phyloP scores from a whole-genome alignment of 2,888 invertebrate genomes.

The Cheilosia impressa region DNA sequence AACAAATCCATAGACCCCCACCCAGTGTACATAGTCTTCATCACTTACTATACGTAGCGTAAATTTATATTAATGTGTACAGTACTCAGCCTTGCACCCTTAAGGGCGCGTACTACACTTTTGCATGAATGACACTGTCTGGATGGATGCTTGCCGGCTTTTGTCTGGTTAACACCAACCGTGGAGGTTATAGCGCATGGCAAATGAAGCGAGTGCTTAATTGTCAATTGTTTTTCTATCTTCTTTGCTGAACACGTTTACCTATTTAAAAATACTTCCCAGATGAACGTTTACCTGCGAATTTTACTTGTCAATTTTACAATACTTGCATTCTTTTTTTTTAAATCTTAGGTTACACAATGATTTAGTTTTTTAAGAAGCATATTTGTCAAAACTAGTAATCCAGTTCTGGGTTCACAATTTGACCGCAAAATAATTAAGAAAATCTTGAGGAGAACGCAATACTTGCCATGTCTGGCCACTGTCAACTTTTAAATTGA shows the following conservation, averaged over 20 bases:
- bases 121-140: constrained; percentile 16
- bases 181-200: constrained; percentile 24
- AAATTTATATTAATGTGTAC: neutral
- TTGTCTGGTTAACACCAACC: neutral
- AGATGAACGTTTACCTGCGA: neutral
- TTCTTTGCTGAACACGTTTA: neutral
- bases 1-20: too few relatives aligned
- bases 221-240: neutral
- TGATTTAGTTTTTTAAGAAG: too few relatives aligned
- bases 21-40: too few relatives aligned
- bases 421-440: too few relatives aligned
- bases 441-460: too few relatives aligned
- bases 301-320: neutral
- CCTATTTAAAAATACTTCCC: neutral
- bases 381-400: too few relatives aligned
- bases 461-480: too few relatives aligned
- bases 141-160: neutral
- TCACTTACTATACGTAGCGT: too few relatives aligned
- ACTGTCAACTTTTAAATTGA: too few relatives aligned
- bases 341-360: too few relatives aligned
- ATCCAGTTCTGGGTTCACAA: too few relatives aligned
- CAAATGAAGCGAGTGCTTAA: neutral
- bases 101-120: constrained; percentile 17
- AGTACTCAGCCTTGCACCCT: neutral
- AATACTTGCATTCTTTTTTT: too few relatives aligned